Base-by-base conservation (phyloP, 2,888 invertebrate species). In the Aleiodes leptofemur region DNA sequence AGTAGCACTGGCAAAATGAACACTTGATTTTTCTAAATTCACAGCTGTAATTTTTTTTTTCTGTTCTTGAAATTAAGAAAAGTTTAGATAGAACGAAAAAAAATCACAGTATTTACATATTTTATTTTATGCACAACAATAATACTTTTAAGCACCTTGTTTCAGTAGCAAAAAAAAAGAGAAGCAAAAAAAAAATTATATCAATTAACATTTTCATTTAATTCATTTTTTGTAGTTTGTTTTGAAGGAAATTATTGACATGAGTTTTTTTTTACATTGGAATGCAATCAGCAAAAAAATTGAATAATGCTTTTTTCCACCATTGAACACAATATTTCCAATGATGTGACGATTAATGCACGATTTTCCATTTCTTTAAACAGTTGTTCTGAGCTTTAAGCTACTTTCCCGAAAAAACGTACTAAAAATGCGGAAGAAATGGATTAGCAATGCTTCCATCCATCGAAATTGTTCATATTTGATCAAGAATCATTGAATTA, bases 131-230 rank as follows among this genome's bases (percentile, higher is more conserved):
- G 64, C 48, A 64, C 48, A 43, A 64, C 38, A 64, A 48, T 64
- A 64, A 64, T 43, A 64, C 64, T 16, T 64, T 43, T 64, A 64
- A 64, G 64, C 64, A 64, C 64, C 64, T 64, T 48, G 48, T 64
- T 64, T 64, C 64, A 16, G 48, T 34, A 64, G 38, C 64, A 64
- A 3, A 64, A 64, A 64, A 43, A 43, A 9, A 43, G 3, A 43
- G 3, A 7, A 43, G 43, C 8, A 38, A 38, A 3, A 5, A 43
- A 43, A 43, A 43, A 43, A 43, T 43, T 3, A 43, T 43, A 43
- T 43, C 11, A 43, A 43, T 9, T 11, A 43, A 7, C 43, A 43
- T 43, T 43, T 43, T 43, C 43, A 43, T 43, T 43, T 43, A 43
- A 43, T 43, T 43, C 11, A 6, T 43, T 43, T 8, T 5, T 11